Evolutionary conservation across 1,140 invertebrate genomes (phyloP).

Genomic region (Acromyrmex echinatior): DNA sequence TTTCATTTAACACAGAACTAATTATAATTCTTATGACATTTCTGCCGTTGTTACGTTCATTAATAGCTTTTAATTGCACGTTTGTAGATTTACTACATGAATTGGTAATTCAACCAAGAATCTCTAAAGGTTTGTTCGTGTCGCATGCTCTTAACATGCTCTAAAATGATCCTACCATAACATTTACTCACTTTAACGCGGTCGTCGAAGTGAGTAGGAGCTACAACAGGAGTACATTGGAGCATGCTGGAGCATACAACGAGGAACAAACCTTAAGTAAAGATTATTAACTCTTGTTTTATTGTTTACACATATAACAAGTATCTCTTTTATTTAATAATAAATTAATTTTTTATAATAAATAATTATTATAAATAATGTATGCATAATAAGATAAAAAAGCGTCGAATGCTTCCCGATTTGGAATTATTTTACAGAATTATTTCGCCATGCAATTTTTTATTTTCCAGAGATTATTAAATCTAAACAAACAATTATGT

Average conservation of each 20-base stretch:
- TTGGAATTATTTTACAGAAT: background rate
- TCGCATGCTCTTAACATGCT: too few species aligned
- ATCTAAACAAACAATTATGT: slow-evolving; percentile 41
- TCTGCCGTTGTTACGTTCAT: background rate
- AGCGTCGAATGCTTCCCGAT: background rate
- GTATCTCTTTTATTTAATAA: background rate
- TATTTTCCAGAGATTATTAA: slow-evolving; percentile 37
- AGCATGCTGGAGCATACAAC: too few species aligned
- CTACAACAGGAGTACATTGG: too few species aligned
- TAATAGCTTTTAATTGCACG: background rate
- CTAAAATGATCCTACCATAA: too few species aligned
- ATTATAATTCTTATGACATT: background rate
- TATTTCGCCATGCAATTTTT: background rate
- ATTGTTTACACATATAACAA: background rate
- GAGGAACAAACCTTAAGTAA: background rate
- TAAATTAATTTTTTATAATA: background rate
- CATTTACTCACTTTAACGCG: too few species aligned
- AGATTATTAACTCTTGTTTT: background rate
- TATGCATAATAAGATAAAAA: background rate
- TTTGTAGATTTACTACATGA: background rate
- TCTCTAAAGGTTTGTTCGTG: background rate
- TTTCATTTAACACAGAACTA: background rate
- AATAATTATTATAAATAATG: background rate
- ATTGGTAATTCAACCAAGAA: background rate
- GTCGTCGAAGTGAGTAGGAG: too few species aligned